Percentiles rank a stretch among this genome's conserved stretches.
Evolutionary conservation across 2,888 invertebrate genomes (phyloP).

Genomic region (Nysson spinosus): DNA sequence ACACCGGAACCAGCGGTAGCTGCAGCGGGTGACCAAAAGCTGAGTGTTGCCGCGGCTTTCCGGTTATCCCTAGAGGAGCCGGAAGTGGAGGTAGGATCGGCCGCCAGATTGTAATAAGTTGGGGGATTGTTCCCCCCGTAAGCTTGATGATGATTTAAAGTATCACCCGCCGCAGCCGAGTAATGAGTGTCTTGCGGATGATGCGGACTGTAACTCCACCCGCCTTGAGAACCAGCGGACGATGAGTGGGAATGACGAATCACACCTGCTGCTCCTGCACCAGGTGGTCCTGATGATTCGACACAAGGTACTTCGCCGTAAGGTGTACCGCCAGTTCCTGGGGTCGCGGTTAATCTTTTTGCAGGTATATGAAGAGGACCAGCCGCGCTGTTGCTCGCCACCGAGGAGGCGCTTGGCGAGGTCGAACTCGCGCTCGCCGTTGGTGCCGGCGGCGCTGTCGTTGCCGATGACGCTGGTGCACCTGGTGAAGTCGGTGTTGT

Average conservation of each 20-base stretch:
- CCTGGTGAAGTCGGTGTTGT: slow-evolving; percentile 79
- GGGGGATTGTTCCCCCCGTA: slow-evolving; percentile 82
- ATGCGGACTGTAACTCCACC: slow-evolving; percentile 86
- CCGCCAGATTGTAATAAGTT: slow-evolving; percentile 87
- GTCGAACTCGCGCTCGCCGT: slow-evolving; percentile 84
- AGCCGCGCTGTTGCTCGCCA: slow-evolving; percentile 83
- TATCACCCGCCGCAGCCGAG: slow-evolving; percentile 80
- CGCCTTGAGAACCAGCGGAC: slow-evolving; percentile 78
- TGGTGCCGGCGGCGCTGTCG: slow-evolving; percentile 73
- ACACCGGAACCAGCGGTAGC: slow-evolving; percentile 76
- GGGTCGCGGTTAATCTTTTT: slow-evolving; percentile 83
- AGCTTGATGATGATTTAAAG: slow-evolving; percentile 82
- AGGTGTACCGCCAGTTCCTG: slow-evolving; percentile 64
- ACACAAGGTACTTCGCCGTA: slow-evolving; percentile 75
- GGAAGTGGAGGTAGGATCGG: slow-evolving; percentile 79
- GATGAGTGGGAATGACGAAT: slow-evolving; percentile 84
- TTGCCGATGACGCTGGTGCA: slow-evolving; percentile 74
- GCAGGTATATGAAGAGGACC: slow-evolving; percentile 94
- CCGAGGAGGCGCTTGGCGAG: slow-evolving; percentile 80
- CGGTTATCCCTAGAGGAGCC: slow-evolving; percentile 80
- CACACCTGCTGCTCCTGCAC: slow-evolving; percentile 83
- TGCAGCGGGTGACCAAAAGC: slow-evolving; percentile 84
- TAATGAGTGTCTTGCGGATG: slow-evolving; percentile 76
- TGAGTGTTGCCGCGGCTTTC: slow-evolving; percentile 79
- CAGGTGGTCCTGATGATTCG: slow-evolving; percentile 79